Percentiles rank a stretch among this genome's conserved stretches.
Evolutionary conservation across 2,113 vertebrate species (phyloP).

Genomic region (Microtus ochrogaster): DNA sequence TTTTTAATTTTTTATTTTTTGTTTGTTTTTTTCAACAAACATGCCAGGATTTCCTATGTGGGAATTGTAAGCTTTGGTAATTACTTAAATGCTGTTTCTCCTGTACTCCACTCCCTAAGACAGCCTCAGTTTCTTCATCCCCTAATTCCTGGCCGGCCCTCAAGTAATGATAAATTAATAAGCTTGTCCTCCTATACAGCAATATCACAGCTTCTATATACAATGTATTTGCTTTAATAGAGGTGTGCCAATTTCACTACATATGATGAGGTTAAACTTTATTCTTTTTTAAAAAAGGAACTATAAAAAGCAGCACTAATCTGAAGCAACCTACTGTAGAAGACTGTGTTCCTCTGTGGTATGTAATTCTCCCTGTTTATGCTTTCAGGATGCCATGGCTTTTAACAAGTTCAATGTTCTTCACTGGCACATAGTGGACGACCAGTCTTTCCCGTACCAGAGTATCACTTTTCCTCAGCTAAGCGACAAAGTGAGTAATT

Average conservation of each 20-base stretch:
- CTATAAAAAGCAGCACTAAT: not conserved
- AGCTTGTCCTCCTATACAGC: no score
- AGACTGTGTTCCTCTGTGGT: not conserved
- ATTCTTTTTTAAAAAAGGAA: not conserved
- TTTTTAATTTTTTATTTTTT: no score
- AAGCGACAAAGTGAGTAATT: constrained; percentile 91
- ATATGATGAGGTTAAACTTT: not conserved
- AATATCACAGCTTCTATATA: not conserved
- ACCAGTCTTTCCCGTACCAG: constrained; percentile 95
- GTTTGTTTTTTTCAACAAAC: no score
- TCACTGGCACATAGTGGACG: constrained; percentile 99
- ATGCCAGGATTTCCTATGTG: not conserved
- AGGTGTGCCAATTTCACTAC: not conserved
- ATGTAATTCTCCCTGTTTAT: not conserved
- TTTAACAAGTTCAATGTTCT: constrained; percentile 99
- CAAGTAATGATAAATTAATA: not conserved
- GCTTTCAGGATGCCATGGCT: constrained; percentile 95
- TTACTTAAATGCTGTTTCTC: not conserved
- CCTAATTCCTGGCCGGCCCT: not conserved
- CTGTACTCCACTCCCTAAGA: not conserved
- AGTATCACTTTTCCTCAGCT: constrained; percentile 93
- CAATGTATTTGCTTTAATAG: not conserved
- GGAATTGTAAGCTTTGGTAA: not conserved
- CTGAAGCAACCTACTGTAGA: not conserved
- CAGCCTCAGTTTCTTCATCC: not conserved